Evolutionary conservation across 2,113 vertebrate species (phyloP), one percentile per base, ranked within the genome.

Genomic region (Cavia porcellus): DNA sequence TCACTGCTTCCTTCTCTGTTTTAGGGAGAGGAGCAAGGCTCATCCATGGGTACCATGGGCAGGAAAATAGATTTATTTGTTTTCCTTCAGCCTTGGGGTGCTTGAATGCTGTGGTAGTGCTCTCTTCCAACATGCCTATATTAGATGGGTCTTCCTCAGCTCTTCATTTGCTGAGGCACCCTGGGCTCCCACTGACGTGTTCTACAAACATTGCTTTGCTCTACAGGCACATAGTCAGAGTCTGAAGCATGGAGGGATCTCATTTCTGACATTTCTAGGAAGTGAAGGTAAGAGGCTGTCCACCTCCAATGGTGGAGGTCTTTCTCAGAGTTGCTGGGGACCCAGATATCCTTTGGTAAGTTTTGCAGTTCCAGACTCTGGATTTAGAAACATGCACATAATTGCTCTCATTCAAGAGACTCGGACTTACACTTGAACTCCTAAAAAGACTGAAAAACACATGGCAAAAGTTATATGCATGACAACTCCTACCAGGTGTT

Each of bases 1-100:
- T 95, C 45, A 55, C 35, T 28, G 52, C 30, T 85, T 59, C 89
- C 62, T 94, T 87, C 57, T 87, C 64, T 81, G 89, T 25, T 42
- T 52, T 10, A 47, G 9, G 25, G 35, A 15, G n/a, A 91, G 72
- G 28, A 94, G 66, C 35, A 62, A 84, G 52, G 22, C 42, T 35
- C 10, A 24, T 0, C 1, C 30, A 22, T 13, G 10, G 62, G 66
- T 89, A 66, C 30, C 55, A 38, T 1, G 22, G 6, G 7, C 25
- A 24, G 55, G 86, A 20, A 35, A 82, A 86, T 45, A 81, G 61
- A 86, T 42, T 47, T 28, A 35, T 47, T 74, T 28, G 52, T 42
- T 87, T 75, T 42, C 42, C 75, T 28, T 85, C 45, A 66, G 7
- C 19, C 32, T 68, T 52, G 15, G 24, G 84, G 66, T 19, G 4